Conservation (phyloP, 2,888 invertebrate genomes). For the Trileptium ribeirensis region DNA sequence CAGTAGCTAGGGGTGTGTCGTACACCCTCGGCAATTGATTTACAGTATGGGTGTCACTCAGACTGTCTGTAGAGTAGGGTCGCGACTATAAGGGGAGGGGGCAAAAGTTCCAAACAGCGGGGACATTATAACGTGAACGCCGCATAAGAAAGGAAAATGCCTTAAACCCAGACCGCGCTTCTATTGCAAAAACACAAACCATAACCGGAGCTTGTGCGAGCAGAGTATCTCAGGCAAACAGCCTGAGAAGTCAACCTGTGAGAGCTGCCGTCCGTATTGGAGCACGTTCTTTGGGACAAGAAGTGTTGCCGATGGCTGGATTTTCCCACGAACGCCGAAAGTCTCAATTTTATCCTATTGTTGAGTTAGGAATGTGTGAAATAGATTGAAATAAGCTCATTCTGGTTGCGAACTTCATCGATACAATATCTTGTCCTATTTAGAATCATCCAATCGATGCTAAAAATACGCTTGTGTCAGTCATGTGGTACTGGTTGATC, state of each 20-base stretch:
- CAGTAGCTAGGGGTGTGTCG: too few species aligned
- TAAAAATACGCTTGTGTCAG: background rate
- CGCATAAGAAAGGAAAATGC: too few species aligned
- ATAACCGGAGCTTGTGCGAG: background rate
- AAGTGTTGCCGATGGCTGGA: background rate
- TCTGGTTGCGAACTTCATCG: background rate
- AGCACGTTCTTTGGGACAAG: background rate
- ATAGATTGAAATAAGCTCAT: background rate
- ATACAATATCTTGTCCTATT: background rate
- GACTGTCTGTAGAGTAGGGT: too few species aligned
- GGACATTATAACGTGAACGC: too few species aligned
- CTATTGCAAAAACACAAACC: background rate
- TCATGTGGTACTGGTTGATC: constrained; percentile 1
- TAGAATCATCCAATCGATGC: background rate
- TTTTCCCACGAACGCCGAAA: background rate
- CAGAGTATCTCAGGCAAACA: too few species aligned
- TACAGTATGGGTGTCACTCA: too few species aligned
- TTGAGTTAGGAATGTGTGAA: background rate
- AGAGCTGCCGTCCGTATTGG: too few species aligned
- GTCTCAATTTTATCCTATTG: background rate
- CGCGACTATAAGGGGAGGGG: too few species aligned
- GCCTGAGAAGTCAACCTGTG: too few species aligned
- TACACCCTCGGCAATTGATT: too few species aligned
- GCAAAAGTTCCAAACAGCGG: too few species aligned
- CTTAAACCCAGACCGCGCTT: background rate